Conservation (phyloP, 1,140 invertebrate genomes). For the Glomeris maerens region DNA sequence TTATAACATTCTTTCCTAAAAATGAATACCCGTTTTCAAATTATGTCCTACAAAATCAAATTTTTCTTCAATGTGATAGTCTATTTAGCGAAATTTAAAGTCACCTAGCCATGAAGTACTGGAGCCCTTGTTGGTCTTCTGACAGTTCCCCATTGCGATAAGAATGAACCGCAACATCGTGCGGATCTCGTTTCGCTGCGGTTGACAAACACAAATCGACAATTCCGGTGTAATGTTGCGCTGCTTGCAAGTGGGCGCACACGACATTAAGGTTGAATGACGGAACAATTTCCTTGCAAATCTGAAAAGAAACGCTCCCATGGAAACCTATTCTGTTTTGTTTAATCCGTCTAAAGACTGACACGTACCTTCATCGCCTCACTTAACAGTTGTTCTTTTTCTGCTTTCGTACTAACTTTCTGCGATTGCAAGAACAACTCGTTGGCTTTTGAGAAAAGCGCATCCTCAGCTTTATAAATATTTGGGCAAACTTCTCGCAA, state of each 20-base stretch:
- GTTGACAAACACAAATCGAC: conserved; percentile 73
- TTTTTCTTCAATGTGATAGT: too few relatives aligned
- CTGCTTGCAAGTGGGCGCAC: conserved; percentile 59
- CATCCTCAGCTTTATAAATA: conserved; percentile 88
- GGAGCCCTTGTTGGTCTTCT: conserved; percentile 41
- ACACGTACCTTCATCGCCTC: conserved; percentile 45
- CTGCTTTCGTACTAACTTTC: conserved; percentile 41
- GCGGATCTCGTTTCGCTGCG: conserved; percentile 71
- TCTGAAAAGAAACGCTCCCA: conserved; percentile 31
- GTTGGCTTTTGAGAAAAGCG: conserved; percentile 81
- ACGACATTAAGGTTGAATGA: conserved; percentile 60
- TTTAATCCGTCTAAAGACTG: background rate
- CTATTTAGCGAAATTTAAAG: too few relatives aligned
- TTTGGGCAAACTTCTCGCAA: conserved; percentile 85
- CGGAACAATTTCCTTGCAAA: conserved; percentile 70
- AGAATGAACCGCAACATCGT: conserved; percentile 71
- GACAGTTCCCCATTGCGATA: conserved; percentile 68
- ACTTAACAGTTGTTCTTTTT: conserved; percentile 53
- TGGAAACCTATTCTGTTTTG: background rate
- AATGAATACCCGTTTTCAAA: too few relatives aligned
- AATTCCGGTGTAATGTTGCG: conserved; percentile 58
- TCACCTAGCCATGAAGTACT: too few relatives aligned
- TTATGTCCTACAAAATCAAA: too few relatives aligned
- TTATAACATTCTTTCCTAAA: conserved; percentile 74
- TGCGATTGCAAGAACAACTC: conserved; percentile 72